Base-by-base conservation (phyloP, 2,888 invertebrate genomes). In the Tipula lateralis region DNA sequence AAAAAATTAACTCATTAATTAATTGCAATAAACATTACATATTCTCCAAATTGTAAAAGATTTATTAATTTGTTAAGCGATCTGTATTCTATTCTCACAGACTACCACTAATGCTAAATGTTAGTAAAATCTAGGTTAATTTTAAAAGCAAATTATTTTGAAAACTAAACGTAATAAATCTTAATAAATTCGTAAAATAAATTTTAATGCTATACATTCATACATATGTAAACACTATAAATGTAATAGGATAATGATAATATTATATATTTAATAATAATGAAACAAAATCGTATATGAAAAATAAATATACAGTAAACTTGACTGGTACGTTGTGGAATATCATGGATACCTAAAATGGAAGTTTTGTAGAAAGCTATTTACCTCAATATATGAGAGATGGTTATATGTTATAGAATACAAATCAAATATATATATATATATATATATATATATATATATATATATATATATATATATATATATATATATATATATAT, bases 361-460 rank as follows among this genome's bases (percentile, higher is more conserved):
- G 87, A 87, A 87, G 86, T 87, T 82, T 82, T 87, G 85, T 87
- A 87, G 87, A 87, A 87, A 87, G 87, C 87, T 87, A 87, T 87
- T 87, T 87, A 87, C 86, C 86, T 87, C 87, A 87, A 87, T 87
- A 66, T 24, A 66, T 66, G 24, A 66, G 66, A 66, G 66, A 66
- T 66, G 66, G 85, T 87, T 86, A 86, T 86, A 86, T 86, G 86
- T 24, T 66, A 66, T 66, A 24, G 66, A 66, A 66, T 66, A 66
- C 44, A n/a, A 44, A 44, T 44, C 44, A 44, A 44, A 44, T 44
- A n/a, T n/a, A 44, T 44, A 44, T 44, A n/a, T 39, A 13, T 39
- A n/a, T n/a, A 44, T 39, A 39, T 39, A 39, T 39, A 39, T 39
- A 39, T 39, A 39, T 39, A 39, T 39, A 39, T 39, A 39, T 39